phyloP scores from a whole-genome alignment of 2,888 invertebrate genomes.

The Philopedon plagiatum region DNA sequence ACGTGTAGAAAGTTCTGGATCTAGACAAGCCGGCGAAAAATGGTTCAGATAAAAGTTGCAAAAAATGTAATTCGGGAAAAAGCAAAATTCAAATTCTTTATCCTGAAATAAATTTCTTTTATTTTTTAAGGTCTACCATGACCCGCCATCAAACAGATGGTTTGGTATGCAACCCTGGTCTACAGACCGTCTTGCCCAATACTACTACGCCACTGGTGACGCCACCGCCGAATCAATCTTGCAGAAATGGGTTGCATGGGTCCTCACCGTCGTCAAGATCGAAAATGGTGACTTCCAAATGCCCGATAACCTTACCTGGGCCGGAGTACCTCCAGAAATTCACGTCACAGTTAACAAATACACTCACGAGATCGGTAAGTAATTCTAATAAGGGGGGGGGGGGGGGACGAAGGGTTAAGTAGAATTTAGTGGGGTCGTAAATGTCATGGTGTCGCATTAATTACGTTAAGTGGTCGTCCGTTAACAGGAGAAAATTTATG shows the following conservation, averaged over 20 bases:
- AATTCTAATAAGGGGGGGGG: neutral
- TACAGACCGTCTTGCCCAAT: conserved; percentile 56
- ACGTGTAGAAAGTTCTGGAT: too few species aligned
- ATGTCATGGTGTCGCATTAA: too few species aligned
- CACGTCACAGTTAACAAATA: conserved; percentile 51
- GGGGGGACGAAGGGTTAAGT: too few species aligned
- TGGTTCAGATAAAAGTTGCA: too few species aligned
- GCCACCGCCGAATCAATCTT: conserved; percentile 50
- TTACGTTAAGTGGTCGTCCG: too few species aligned
- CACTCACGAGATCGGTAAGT: conserved; percentile 50
- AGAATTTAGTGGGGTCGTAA: too few species aligned
- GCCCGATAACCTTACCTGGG: conserved; percentile 54
- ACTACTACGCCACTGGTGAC: conserved; percentile 56
- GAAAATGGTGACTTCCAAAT: conserved; percentile 50
- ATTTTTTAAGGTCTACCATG: conserved; percentile 53
- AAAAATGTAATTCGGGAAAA: too few species aligned
- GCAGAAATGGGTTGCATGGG: conserved; percentile 56
- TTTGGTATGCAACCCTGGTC: conserved; percentile 59
- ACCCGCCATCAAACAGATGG: conserved; percentile 59
- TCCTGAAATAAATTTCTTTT: too few species aligned
- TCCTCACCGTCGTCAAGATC: conserved; percentile 48
- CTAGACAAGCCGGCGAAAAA: too few species aligned
- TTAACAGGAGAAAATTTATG: too few species aligned
- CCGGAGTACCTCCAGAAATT: conserved; percentile 54
- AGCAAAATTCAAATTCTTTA: too few species aligned